These are phyloP conservation scores for Montipora foliosa DNA, from an alignment of 64 coral and sea anemone genomes.

Conservation along the genomic window DNA sequence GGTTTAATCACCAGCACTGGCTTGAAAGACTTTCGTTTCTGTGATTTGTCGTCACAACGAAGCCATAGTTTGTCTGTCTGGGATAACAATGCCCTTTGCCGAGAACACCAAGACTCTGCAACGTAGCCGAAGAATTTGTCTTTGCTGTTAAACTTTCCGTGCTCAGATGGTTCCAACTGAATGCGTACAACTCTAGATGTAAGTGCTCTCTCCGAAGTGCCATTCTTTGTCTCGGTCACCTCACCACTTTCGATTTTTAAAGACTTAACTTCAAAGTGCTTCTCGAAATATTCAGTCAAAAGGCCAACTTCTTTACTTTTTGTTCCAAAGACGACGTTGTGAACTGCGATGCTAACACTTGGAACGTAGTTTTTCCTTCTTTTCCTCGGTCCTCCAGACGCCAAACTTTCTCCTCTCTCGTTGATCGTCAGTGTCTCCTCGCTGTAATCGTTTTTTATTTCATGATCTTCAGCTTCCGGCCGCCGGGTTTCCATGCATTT, in stretches of 20 bases:
- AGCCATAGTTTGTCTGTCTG: slow-evolving; percentile 66
- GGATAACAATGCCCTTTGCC: not conserved
- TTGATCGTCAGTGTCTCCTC: not conserved
- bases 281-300: slow-evolving; percentile 65
- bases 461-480: slow-evolving; percentile 6
- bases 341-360: slow-evolving; percentile 35
- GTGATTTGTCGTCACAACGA: slow-evolving; percentile 2
- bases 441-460: slow-evolving; percentile 24
- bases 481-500: not conserved
- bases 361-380: slow-evolving; percentile 45
- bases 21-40: slow-evolving; percentile 38
- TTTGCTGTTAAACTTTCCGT: slow-evolving; percentile 42
- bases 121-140: slow-evolving; percentile 68
- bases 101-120: slow-evolving; percentile 69
- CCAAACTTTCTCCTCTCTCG: slow-evolving; percentile 1
- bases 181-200: slow-evolving; percentile 17
- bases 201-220: not conserved
- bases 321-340: slow-evolving; percentile 39
- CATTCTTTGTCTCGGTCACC: not conserved
- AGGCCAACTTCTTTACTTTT: slow-evolving; percentile 40
- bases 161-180: slow-evolving; percentile 46
- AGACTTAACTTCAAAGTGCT: slow-evolving; percentile 67
- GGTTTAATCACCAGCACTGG: slow-evolving; percentile 66
- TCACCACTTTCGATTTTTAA: slow-evolving; percentile 6
- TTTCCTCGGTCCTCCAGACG: not conserved